Evolutionary conservation across 2,797 vertebrate species (phyloP), one percentile per base, ranked within the genome.

Genomic region (Lepilemur ruficaudatus): DNA sequence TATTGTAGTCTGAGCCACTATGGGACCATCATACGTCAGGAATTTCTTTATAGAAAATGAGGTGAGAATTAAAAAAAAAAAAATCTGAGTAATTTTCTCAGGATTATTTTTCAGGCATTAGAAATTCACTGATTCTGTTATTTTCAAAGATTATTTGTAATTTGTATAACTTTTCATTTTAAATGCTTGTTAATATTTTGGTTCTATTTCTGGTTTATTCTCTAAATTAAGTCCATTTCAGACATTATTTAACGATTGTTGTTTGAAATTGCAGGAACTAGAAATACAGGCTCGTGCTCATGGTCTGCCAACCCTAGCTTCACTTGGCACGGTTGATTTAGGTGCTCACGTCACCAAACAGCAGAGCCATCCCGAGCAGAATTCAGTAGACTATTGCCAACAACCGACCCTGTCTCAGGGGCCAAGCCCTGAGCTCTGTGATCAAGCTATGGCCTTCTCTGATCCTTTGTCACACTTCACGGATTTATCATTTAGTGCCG

Each of bases 401-500:
- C 99, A 99, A 96, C 98, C 99, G 96, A 96, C 98, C 25, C 95
- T 95, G 89, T 97, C 59, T 97, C 98, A 86, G 89, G 99, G 98
- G 98, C 98, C 96, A 89, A 98, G 98, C 61, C 98, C 98, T n/a
- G 99, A 99, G 0, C 98, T 98, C 35, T 98, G 98, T 0, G 98
- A 99, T 41, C 98, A 98, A 97, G 99, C 99, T 78, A 98, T 99
- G 76, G 98, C 99, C 11, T 99, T 99, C 98, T 99, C 99, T 2
- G 99, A 99, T 98, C 99, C 99, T 7, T 99, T 99, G 97, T 99
- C 99, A 63, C 99, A 99, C 98, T 99, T 99, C 98, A 99, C 99
- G 0, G 99, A 99, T 99, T 99, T 99, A 98, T 99, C 99, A 55
- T 99, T 99, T 98, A 99, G 99, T 0, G 98, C 99, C 3, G 99